A percentile compares a stretch with the other conserved stretches of the same genome.
These are phyloP conservation scores for Drosophila azteca DNA, from an alignment of 1,140 invertebrate species.

Conservation along the genomic window DNA sequence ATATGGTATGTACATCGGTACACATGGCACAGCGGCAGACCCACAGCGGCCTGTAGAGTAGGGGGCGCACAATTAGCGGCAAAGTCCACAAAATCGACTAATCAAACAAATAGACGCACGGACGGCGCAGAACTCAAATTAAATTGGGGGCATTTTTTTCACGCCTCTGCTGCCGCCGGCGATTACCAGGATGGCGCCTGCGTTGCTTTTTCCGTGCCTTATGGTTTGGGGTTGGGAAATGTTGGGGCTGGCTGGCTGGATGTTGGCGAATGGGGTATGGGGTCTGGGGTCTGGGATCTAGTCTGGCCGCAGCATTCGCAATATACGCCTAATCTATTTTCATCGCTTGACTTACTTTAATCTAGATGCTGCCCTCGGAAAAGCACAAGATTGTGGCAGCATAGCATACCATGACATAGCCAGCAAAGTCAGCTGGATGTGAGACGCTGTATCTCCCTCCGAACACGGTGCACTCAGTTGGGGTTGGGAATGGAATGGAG, in stretches of 20 bases:
- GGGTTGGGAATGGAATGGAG: no score
- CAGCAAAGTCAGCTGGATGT: conserved; percentile 17
- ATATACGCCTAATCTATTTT: conserved; percentile 73
- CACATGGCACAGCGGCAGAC: conserved; percentile 2
- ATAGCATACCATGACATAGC: conserved; percentile 12
- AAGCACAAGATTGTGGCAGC: conserved; percentile 9
- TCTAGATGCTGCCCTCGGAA: conserved; percentile 44
- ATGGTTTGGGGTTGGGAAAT: not conserved
- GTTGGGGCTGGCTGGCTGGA: not conserved
- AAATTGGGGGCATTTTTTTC: conserved; percentile 64
- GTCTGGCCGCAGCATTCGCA: conserved; percentile 47
- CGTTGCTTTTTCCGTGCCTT: not conserved
- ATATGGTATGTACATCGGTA: not conserved
- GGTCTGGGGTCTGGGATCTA: conserved; percentile 6
- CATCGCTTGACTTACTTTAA: conserved; percentile 71
- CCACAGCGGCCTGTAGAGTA: not conserved
- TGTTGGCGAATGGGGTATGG: conserved; percentile 1
- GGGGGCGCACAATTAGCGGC: conserved; percentile 60
- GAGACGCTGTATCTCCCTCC: no score
- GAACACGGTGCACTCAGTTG: no score
- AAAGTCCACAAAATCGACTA: conserved; percentile 71
- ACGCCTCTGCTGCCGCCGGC: conserved; percentile 47
- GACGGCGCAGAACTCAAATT: conserved; percentile 53
- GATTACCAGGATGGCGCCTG: conserved; percentile 8
- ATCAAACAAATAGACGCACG: conserved; percentile 53